Evolutionary conservation across 1,140 invertebrate species (phyloP).

Genomic region (Leptoteleia sp.): DNA sequence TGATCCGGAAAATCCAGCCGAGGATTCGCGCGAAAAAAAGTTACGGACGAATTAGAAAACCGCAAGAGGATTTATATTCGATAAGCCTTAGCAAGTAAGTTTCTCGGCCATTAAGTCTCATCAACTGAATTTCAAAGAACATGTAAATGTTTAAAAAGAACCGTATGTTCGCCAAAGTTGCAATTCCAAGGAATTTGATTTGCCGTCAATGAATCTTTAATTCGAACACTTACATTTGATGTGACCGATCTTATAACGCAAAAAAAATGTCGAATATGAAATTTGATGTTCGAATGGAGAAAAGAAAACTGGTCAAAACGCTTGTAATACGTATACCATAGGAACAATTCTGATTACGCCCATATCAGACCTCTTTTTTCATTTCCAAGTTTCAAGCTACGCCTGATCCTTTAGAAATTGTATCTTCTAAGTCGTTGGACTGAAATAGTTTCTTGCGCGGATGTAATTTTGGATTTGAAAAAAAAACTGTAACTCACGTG

Average conservation of each 20-base stretch:
- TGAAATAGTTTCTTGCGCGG: slow-evolving; percentile 29
- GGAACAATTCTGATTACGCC: slow-evolving; percentile 22
- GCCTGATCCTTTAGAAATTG: slow-evolving; percentile 5
- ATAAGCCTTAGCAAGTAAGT: slow-evolving; percentile 1
- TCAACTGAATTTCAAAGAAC: too few species aligned
- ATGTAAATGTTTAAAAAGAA: too few species aligned
- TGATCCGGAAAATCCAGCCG: slow-evolving; percentile 13
- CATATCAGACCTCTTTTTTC: slow-evolving; percentile 26
- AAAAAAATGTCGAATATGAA: too few species aligned
- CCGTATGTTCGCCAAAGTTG: too few species aligned
- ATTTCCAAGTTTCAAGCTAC: slow-evolving; percentile 7
- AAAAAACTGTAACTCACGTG: slow-evolving; percentile 82
- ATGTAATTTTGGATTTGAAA: slow-evolving; percentile 40
- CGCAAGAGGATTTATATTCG: slow-evolving; percentile 15
- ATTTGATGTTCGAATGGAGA: too few species aligned
- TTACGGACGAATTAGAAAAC: slow-evolving; percentile 1
- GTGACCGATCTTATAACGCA: too few species aligned
- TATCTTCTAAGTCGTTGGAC: slow-evolving; percentile 31
- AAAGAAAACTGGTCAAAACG: too few species aligned
- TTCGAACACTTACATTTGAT: too few species aligned
- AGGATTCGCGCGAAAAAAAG: not conserved
- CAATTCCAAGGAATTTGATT: too few species aligned
- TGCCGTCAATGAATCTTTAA: too few species aligned
- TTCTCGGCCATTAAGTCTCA: not conserved
- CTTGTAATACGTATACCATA: not conserved